Base-by-base conservation (phyloP, 2,888 invertebrate genomes). In the Hyalella azteca region DNA sequence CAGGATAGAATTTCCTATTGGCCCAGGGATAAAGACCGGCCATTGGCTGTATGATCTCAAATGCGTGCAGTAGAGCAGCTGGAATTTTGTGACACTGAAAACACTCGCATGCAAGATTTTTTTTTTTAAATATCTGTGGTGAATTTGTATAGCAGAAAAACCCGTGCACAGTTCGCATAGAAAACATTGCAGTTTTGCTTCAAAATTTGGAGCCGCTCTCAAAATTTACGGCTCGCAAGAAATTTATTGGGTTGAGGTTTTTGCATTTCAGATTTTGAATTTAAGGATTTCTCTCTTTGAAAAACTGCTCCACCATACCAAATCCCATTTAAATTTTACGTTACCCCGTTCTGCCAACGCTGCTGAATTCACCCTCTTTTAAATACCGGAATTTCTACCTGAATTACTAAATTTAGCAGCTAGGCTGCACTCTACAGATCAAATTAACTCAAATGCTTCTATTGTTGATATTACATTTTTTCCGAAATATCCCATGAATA, bases 81-180 rank as follows among this genome's bases (percentile, higher is more conserved):
- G 66, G 29, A 66, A 66, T 66, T 66, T 66, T 7, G 36, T 36
- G 32, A 36, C 36, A 36, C 32, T 32, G 36, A 66, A 66, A 66
- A 66, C 66, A 36, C 66, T 39, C 26, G n/a, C n/a, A n/a, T n/a
- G 36, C 26, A 66, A 66, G 66, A 66, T 66, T 66, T 39, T 13
- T 36, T 32, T n/a, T n/a, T 45, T 9, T 19, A 66, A 66, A 66
- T 32, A 36, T 15, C 66, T 36, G 66, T 36, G 66, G 66, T 39
- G 39, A 66, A 36, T 66, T 66, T 66, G 66, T 66, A 66, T 36
- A 66, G 15, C 29, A 66, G 66, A n/a, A 4, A 66, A 66, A 29
- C 66, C n/a, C n/a, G n/a, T 66, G 66, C 36, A 5, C 66, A 66
- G 66, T 66, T 66, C 36, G 66, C 36, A 36, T 7, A 66, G 36